phyloP scores from a whole-genome alignment of 2,888 invertebrate genomes.

The Ophraella communa region DNA sequence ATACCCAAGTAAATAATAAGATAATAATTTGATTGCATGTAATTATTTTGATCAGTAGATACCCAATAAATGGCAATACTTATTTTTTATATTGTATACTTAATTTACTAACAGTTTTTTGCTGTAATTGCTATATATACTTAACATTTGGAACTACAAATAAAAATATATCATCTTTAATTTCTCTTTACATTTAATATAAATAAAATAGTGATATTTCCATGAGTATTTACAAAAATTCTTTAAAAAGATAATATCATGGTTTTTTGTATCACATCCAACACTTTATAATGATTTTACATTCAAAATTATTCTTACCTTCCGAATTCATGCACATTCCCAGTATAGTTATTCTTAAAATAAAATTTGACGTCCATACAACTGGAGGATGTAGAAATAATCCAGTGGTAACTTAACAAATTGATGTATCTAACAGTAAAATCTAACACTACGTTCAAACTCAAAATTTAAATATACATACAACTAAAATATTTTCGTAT shows the following conservation, averaged over 20 bases:
- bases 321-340: slow-evolving; percentile 5
- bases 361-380: slow-evolving; percentile 29
- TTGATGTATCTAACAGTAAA: not conserved
- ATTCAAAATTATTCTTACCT: slow-evolving; percentile 4
- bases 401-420: not conserved
- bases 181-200: not conserved
- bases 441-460: slow-evolving; percentile 13
- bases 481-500: slow-evolving; percentile 27
- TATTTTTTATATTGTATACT: not conserved
- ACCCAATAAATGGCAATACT: not conserved
- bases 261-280: not conserved
- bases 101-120: not conserved
- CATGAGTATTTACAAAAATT: not conserved
- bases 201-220: not conserved
- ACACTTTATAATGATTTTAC: not conserved
- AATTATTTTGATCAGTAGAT: not conserved
- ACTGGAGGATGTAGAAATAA: slow-evolving; percentile 1
- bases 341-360: slow-evolving; percentile 24
- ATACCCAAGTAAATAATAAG: not conserved
- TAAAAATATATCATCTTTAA: too few species aligned
- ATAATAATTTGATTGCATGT: not conserved
- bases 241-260: not conserved
- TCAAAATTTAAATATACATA: slow-evolving; percentile 13
- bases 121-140: not conserved
- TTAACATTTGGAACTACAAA: too few species aligned